These are phyloP conservation scores for Miniopterus natalensis DNA, from an alignment of 2,113 vertebrate genomes.

Conservation along the genomic window DNA sequence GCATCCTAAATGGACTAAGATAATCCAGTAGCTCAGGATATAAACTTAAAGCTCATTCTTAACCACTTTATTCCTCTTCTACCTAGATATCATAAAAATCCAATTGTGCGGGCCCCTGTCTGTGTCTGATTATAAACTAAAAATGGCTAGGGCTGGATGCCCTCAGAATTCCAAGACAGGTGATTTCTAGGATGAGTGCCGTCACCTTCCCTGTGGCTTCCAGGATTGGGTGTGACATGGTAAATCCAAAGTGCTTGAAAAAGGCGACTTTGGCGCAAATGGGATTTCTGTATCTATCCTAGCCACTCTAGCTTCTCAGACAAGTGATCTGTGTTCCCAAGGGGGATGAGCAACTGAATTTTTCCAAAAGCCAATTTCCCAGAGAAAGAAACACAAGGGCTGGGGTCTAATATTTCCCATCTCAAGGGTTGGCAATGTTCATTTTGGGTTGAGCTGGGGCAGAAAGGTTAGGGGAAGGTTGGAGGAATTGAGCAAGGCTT, in stretches of 20 bases:
- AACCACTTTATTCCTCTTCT: background rate
- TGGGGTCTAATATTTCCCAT: background rate
- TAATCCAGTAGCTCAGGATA: background rate
- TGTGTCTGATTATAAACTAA: background rate
- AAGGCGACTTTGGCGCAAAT: background rate
- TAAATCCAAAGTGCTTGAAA: conserved; percentile 8
- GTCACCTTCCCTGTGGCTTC: background rate
- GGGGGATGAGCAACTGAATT: background rate
- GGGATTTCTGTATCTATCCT: background rate
- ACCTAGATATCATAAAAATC: background rate
- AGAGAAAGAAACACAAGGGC: conserved; percentile 5
- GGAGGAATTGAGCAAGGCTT: background rate
- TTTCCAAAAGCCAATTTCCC: conserved; percentile 45
- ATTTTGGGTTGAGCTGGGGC: background rate
- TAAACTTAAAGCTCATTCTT: background rate
- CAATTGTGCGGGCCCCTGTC: background rate
- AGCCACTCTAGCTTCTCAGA: background rate
- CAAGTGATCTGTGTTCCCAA: background rate
- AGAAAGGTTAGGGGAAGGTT: background rate
- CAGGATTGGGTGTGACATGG: background rate
- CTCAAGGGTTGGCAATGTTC: background rate
- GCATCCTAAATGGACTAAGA: background rate
- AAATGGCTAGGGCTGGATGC: background rate
- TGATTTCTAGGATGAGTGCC: background rate
- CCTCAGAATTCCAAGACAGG: background rate